Evolutionary conservation across 2,113 vertebrate species (phyloP).

Genomic region (Bujurquina vittata): DNA sequence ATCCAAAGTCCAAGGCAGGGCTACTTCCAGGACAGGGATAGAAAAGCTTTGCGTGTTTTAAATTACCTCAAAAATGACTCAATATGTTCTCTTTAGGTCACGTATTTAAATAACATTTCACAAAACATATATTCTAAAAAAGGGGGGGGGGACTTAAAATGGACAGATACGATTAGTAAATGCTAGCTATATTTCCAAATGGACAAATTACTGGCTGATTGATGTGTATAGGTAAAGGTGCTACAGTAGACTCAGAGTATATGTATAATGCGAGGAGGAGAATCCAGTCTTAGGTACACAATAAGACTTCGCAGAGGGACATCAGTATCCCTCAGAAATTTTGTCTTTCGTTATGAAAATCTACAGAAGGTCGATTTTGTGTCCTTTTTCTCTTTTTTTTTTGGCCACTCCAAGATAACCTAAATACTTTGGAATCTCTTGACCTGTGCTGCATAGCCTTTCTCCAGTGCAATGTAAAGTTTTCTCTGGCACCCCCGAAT

Average conservation of each 20-base stretch:
- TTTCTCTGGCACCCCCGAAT: not conserved
- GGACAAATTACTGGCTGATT: not conserved
- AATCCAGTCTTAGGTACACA: not conserved
- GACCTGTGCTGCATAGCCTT: not conserved
- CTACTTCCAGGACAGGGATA: not conserved
- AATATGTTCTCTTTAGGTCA: not conserved
- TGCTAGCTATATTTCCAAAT: not conserved
- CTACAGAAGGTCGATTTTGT: too few species aligned
- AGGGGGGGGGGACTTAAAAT: not conserved
- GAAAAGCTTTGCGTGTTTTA: constrained; percentile 1
- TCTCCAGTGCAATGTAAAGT: not conserved
- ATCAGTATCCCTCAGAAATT: not conserved
- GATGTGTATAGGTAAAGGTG: not conserved
- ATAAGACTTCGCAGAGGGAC: not conserved
- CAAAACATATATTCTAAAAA: not conserved
- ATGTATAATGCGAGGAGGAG: not conserved
- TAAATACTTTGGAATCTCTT: not conserved
- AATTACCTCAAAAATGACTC: not conserved
- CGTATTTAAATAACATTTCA: not conserved
- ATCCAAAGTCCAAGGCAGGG: constrained; percentile 45
- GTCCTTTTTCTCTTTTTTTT: too few species aligned
- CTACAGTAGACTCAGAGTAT: not conserved
- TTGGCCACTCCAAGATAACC: too few species aligned
- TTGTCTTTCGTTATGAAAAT: too few species aligned
- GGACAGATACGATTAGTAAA: not conserved